Evolutionary conservation across 2,888 invertebrate species (phyloP), one percentile per base, ranked within the genome.

Genomic region (Halictus ligatus): DNA sequence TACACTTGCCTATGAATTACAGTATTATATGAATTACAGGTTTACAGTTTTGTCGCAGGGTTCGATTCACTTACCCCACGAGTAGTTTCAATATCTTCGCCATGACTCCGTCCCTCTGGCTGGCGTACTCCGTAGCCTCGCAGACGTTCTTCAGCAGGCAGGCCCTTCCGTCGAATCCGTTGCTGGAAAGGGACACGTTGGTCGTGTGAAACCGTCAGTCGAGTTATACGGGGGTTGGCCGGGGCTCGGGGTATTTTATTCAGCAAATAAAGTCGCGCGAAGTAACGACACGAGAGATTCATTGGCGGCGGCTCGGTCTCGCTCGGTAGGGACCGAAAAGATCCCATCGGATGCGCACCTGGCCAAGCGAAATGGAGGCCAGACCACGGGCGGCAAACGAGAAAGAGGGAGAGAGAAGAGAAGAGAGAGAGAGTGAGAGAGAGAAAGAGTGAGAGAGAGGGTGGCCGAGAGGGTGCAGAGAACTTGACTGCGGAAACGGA

Each of bases 131-230:
- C 81, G 96, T 96, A 5, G 96, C 96, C 91, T 97, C 97, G 92
- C 98, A 98, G 81, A 97, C 96, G 88, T 97, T 96, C 90, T 97
- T 96, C 92, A 97, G 95, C 73, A 97, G 95, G 92, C 98, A 98
- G 21, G 96, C 95, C 71, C 95, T 95, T 0, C 97, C 97, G 92
- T 97, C 96, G 64, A 97, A 94, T 71, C 97, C 97, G 91, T 96
- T 96, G 81, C 97, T 97, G 94, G 83, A 96, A 96, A 88, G 82
- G 86, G 71, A 4, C 35, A 35, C 35, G 81, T 40, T 48, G 15
- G 25, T 8, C 29, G 48, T 60, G 29, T 29, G 82, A 54, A 40
- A 40, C 64, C 43, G 43, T 75, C 50, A 35, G 35, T n/a, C 64
- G 29, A 29, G 25, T 64, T 18, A 29, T 7, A 35, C 35, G 35